phyloP scores from a whole-genome alignment of 2,113 vertebrate species.

The Scolopax mira region DNA sequence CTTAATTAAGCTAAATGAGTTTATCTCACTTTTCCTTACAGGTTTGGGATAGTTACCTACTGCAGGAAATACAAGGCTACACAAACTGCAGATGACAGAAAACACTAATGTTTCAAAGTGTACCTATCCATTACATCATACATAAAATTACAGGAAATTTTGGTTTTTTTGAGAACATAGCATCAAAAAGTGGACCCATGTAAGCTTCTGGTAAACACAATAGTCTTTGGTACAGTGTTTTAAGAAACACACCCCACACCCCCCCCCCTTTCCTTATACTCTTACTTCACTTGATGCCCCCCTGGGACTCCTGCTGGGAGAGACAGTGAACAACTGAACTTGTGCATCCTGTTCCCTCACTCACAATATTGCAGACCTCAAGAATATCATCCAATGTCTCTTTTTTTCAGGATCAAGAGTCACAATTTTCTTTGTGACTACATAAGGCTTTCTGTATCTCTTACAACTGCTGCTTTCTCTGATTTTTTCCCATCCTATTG shows the following conservation, averaged over 20 bases:
- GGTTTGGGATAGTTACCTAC: background rate
- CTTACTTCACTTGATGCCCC: background rate
- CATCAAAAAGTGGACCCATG: background rate
- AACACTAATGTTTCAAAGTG: background rate
- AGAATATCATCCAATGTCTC: background rate
- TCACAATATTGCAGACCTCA: background rate
- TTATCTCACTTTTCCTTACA: background rate
- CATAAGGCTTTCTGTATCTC: background rate
- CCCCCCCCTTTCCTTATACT: background rate
- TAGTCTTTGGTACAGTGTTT: background rate
- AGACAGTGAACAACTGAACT: background rate
- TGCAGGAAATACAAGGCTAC: background rate
- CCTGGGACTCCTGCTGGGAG: background rate
- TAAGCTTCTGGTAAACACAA: background rate
- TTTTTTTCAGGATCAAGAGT: background rate
- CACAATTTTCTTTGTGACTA: background rate
- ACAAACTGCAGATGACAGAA: background rate
- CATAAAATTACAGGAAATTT: background rate
- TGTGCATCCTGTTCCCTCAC: background rate
- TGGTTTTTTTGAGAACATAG: background rate
- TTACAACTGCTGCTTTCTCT: background rate
- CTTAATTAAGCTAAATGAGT: background rate
- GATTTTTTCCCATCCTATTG: background rate
- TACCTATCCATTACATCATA: background rate
- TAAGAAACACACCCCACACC: background rate